A percentile compares a stretch with the other conserved stretches of the same genome.
Conservation (phyloP, 1,140 invertebrate genomes). For the Phenacoccus solenopsis region DNA sequence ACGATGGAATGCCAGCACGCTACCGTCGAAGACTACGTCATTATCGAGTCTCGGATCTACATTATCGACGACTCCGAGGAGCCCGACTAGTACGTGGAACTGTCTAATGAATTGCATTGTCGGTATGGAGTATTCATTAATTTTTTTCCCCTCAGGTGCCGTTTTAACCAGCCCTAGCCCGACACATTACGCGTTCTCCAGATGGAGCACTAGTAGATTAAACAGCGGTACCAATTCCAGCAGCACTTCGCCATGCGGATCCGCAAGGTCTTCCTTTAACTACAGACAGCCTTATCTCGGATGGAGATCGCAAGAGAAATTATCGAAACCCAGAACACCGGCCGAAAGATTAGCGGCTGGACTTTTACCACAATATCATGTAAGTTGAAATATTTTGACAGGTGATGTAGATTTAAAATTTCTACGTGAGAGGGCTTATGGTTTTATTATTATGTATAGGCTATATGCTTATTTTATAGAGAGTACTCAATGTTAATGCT, state of each 20-base stretch:
- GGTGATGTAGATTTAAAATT: too few species aligned
- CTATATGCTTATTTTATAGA: too few species aligned
- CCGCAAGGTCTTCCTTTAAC: slow-evolving; percentile 49
- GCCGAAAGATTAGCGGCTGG: slow-evolving; percentile 56
- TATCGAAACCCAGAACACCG: slow-evolving; percentile 61
- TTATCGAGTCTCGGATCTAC: slow-evolving; percentile 45
- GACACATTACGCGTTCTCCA: slow-evolving; percentile 46
- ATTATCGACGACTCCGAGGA: slow-evolving; percentile 34
- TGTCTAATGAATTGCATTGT: too few species aligned
- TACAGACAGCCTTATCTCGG: slow-evolving; percentile 70
- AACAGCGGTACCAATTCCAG: slow-evolving; percentile 48
- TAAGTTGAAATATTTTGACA: too few species aligned
- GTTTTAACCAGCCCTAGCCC: slow-evolving; percentile 34
- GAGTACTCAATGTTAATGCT: too few species aligned
- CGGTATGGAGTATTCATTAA: too few species aligned
- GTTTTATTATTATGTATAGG: too few species aligned
- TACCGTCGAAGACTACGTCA: slow-evolving; percentile 60
- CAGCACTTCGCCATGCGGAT: slow-evolving; percentile 47
- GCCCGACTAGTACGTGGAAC: slow-evolving; percentile 25
- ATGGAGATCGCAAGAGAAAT: slow-evolving; percentile 69
- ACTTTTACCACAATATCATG: slow-evolving; percentile 37
- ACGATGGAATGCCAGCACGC: slow-evolving; percentile 38
- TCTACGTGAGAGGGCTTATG: too few species aligned
- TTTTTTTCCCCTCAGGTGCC: not conserved
- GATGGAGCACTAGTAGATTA: slow-evolving; percentile 74